These are phyloP conservation scores for Asobara japonica DNA, from an alignment of 1,140 invertebrate genomes.

Conservation along the genomic window DNA sequence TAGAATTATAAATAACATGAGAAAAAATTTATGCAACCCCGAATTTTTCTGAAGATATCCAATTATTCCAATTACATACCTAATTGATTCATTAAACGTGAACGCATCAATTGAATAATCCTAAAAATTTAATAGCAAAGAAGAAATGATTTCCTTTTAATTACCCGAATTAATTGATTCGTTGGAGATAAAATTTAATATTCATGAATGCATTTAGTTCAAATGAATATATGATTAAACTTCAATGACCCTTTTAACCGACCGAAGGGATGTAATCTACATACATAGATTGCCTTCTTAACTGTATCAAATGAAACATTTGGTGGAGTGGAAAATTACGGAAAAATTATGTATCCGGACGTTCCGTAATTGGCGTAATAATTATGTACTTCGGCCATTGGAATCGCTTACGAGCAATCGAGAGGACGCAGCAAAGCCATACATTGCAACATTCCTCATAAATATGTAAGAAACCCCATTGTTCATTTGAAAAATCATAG, in stretches of 20 bases:
- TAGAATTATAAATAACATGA: too few relatives aligned
- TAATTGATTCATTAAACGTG: not conserved
- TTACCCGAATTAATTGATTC: not conserved
- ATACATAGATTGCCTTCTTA: not conserved
- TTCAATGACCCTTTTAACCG: not conserved
- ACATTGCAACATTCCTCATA: too few relatives aligned
- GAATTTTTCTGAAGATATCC: too few relatives aligned
- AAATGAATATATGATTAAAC: not conserved
- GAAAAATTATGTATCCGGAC: not conserved
- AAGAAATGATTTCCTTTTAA: not conserved
- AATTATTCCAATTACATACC: too few relatives aligned
- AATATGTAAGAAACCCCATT: too few relatives aligned
- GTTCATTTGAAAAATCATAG: not conserved
- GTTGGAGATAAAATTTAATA: not conserved
- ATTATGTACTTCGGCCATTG: not conserved
- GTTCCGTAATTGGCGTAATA: not conserved
- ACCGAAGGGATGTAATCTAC: not conserved
- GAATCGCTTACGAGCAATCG: too few relatives aligned
- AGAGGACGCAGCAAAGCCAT: too few relatives aligned
- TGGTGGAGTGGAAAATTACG: not conserved
- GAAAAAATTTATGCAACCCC: too few relatives aligned
- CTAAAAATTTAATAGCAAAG: not conserved
- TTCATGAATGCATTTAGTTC: not conserved
- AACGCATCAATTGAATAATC: not conserved
- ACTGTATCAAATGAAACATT: not conserved